Conservation (phyloP, 2,797 vertebrate genomes). For the Apodemus agrarius region DNA sequence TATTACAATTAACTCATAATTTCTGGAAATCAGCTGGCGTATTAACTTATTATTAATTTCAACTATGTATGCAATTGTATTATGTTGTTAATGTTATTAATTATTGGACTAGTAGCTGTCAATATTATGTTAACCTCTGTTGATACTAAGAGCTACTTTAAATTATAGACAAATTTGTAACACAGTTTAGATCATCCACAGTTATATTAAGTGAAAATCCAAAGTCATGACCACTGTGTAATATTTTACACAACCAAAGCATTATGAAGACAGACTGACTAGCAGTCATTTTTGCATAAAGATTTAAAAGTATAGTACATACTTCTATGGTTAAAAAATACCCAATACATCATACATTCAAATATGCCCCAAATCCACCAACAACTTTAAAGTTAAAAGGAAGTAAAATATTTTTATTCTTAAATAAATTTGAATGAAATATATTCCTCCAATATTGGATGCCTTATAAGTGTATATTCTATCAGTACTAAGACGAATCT, state of each 20-base stretch:
- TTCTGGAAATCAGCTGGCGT: background rate
- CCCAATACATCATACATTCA: background rate
- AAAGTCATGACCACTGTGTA: background rate
- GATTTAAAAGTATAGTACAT: background rate
- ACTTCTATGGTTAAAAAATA: background rate
- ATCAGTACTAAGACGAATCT: background rate
- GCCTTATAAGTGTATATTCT: background rate
- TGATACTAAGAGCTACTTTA: constrained; percentile 2
- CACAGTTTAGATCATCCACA: background rate
- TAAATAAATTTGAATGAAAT: constrained; percentile 11
- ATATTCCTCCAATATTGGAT: background rate
- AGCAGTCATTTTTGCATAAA: background rate
- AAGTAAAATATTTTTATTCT: constrained; percentile 46
- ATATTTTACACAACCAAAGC: background rate
- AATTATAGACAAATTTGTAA: background rate
- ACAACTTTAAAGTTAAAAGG: background rate
- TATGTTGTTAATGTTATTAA: background rate
- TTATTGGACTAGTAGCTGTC: background rate
- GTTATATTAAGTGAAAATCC: background rate
- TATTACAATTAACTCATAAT: background rate
- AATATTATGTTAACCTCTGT: too few species aligned
- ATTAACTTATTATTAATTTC: background rate
- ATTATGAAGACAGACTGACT: background rate
- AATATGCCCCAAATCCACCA: background rate
- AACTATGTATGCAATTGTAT: background rate